A percentile compares a stretch with the other conserved stretches of the same genome.
Evolutionary conservation across 2,113 vertebrate species (phyloP).

Genomic region (Acanthochromis polyacanthus): DNA sequence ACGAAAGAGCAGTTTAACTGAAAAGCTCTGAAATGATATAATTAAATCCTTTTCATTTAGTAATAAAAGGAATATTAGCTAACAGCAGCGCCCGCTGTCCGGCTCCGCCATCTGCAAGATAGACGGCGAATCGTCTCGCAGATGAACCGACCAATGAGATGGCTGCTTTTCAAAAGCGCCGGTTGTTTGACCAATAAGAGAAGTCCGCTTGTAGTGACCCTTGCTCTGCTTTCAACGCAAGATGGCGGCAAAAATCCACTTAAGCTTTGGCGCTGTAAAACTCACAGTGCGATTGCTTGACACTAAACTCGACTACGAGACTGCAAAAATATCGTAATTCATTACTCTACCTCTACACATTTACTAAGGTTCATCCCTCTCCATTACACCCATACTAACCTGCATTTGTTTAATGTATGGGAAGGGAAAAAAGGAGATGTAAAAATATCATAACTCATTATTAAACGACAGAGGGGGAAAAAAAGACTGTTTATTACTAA

Average conservation of each 20-base stretch:
- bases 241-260: constrained; percentile 54
- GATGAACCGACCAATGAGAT: constrained; percentile 69
- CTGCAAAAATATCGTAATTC: constrained; percentile 40
- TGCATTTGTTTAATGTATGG: background rate
- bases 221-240: constrained; percentile 34
- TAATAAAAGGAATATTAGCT: constrained; percentile 75
- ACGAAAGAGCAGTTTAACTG: constrained; percentile 18
- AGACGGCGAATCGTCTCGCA: constrained; percentile 64
- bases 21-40: constrained; percentile 23
- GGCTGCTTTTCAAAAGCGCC: constrained; percentile 56
- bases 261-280: background rate
- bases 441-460: background rate
- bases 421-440: background rate
- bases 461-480: background rate
- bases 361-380: background rate
- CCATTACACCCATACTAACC: background rate
- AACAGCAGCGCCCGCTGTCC: constrained; percentile 72
- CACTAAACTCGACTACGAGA: background rate
- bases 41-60: constrained; percentile 77
- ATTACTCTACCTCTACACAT: constrained; percentile 8
- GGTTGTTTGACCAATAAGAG: constrained; percentile 75
- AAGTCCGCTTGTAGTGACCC: background rate
- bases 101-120: constrained; percentile 81
- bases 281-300: background rate
- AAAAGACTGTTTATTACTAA: constrained; percentile 6